phyloP scores from a whole-genome alignment of 2,113 vertebrate genomes.

The Ceratotherium simum region DNA sequence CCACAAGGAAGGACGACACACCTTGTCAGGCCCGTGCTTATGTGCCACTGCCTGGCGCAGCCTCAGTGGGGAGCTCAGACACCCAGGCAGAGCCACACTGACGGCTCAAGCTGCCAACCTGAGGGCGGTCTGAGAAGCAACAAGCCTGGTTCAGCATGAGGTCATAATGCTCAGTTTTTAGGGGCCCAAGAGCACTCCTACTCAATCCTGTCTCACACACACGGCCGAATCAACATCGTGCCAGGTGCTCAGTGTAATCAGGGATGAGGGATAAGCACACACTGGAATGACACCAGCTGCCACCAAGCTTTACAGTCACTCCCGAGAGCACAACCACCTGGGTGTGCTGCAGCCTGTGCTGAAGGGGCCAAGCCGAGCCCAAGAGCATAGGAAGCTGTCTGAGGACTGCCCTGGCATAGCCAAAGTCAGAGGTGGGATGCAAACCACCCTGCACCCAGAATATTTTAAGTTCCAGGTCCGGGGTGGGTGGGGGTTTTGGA shows the following conservation, averaged over 20 bases:
- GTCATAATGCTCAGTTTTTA: background rate
- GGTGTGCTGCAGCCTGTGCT: background rate
- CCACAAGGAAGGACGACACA: background rate
- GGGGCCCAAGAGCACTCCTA: background rate
- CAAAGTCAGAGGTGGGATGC: too few relatives aligned
- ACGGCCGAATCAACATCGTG: fast-evolving
- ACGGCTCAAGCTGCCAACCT: background rate
- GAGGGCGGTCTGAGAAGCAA: background rate
- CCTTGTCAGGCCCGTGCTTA: background rate
- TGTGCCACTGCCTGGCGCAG: fast-evolving
- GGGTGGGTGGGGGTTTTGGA: background rate
- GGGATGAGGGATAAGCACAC: background rate
- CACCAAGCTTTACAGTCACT: background rate
- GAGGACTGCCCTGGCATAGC: too few relatives aligned
- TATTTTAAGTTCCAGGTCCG: background rate
- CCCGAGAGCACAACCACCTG: fast-evolving
- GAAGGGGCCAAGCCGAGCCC: background rate
- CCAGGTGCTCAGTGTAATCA: background rate
- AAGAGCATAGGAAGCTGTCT: background rate
- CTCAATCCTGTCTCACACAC: background rate
- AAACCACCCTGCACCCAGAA: background rate
- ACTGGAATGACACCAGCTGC: background rate
- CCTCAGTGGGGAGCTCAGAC: background rate
- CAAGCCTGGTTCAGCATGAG: background rate
- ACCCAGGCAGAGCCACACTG: background rate